Evolutionary conservation across 2,888 invertebrate genomes (phyloP).

Genomic region (Panzeria rudis): DNA sequence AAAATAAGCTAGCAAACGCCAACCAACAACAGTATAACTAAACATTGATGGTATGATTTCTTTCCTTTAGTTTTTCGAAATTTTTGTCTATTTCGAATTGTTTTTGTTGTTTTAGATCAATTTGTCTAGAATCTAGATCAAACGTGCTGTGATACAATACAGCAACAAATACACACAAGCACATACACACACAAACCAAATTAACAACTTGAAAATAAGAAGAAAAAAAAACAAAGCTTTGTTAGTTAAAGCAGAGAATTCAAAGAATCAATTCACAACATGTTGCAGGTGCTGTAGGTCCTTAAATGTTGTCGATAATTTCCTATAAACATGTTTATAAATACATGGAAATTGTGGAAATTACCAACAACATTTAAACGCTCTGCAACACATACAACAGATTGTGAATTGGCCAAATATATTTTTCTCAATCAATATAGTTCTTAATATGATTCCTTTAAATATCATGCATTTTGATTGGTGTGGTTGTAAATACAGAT

Average conservation of each 20-base stretch:
- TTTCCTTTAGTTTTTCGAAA: conserved; percentile 35
- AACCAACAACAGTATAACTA: conserved; percentile 1
- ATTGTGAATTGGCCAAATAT: too few species aligned
- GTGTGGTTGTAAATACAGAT: conserved; percentile 43
- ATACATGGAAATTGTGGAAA: too few species aligned
- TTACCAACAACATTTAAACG: too few species aligned
- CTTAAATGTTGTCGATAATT: too few species aligned
- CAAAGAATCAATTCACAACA: conserved; percentile 17
- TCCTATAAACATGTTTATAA: too few species aligned
- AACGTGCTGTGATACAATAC: conserved; percentile 71
- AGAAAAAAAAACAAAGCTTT: conserved; percentile 27
- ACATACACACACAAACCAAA: conserved; percentile 30
- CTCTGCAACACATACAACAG: too few species aligned
- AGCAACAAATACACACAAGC: conserved; percentile 38
- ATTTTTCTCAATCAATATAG: too few species aligned
- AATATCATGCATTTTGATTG: background rate
- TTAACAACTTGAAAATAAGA: conserved; percentile 49
- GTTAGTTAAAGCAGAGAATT: conserved; percentile 2
- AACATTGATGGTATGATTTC: conserved; percentile 12
- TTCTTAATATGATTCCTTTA: conserved; percentile 37
- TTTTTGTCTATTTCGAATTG: conserved; percentile 50
- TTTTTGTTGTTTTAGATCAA: conserved; percentile 66
- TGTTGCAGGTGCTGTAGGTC: too few species aligned
- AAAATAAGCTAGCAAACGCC: conserved; percentile 28
- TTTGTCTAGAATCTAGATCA: conserved; percentile 73